Conservation (phyloP, 2,888 invertebrate species). For the Eupithecia insigniata region DNA sequence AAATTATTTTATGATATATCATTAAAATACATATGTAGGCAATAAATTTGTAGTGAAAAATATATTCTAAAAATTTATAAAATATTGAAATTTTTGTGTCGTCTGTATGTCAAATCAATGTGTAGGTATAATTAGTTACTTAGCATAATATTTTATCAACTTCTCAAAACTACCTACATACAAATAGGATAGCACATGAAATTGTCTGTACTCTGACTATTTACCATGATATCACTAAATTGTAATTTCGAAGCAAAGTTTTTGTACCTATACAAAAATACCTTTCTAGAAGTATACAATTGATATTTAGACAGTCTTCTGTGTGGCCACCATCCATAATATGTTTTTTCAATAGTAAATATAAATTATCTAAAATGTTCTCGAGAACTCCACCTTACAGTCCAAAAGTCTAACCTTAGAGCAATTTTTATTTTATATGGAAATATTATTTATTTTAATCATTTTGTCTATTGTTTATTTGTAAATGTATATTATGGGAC, state of each 20-base stretch:
- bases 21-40: neutral
- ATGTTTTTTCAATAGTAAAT: neutral
- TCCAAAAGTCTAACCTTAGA: neutral
- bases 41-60: constrained; percentile 6
- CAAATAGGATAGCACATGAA: neutral
- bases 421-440: neutral
- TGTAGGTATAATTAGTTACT: neutral
- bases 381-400: neutral
- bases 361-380: neutral
- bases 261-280: neutral
- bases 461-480: neutral
- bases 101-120: constrained; percentile 1
- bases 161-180: neutral
- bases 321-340: neutral
- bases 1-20: neutral
- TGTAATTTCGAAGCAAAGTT: neutral
- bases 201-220: neutral
- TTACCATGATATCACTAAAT: neutral
- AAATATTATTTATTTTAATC: neutral
- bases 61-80: neutral
- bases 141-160: neutral
- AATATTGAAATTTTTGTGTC: constrained; percentile 18
- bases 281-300: neutral
- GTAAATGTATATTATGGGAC: neutral
- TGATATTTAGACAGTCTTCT: neutral